Base-by-base conservation (phyloP, 2,888 invertebrate genomes). In the Eustalomyia histrio region DNA sequence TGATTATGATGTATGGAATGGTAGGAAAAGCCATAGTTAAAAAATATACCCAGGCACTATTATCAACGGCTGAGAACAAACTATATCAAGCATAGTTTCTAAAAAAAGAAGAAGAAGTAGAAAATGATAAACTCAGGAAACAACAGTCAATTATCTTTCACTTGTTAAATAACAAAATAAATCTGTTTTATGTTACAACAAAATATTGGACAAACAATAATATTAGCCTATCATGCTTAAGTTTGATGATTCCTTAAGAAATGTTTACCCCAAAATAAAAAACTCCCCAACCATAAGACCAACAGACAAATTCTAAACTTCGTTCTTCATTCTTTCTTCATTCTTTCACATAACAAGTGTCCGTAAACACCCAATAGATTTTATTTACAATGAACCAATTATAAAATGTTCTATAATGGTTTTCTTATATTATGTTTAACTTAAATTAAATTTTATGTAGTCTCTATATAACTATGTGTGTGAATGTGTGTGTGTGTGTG, bases 141-240 rank as follows among this genome's bases (percentile, higher is more conserved):
- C 58, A 52, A 68, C 53, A 76, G 73, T 60, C 76, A 80, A 80
- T 76, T 80, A 80, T 80, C 76, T 65, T 80, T 76, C 63, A 76
- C 76, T 80, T 76, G 72, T 80, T 73, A 76, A 73, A 50, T 76
- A 68, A 64, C 21, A 63, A 72, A 68, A 72, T 67, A 64, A 68
- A 76, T 76, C 69, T 80, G 76, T 69, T 73, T 73, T 16, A 76
- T 76, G 68, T 68, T 68, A 55, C 72, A 73, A 29, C 17, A 58
- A 47, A 67, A 61, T 53, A 50, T 63, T 72, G 50, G 17, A 57
- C 39, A 63, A 58, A 76, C 58, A 76, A 80, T 47, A 61, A 55
- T 57, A 67, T 67, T 69, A 65, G 74, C 60, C 65, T 43, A 72
- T 57, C 65, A 18, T 39, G 18, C 43, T 14, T n/a, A n/a, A 47